Base-by-base conservation (phyloP, 2,797 vertebrate genomes). In the Sciaenops ocellatus region DNA sequence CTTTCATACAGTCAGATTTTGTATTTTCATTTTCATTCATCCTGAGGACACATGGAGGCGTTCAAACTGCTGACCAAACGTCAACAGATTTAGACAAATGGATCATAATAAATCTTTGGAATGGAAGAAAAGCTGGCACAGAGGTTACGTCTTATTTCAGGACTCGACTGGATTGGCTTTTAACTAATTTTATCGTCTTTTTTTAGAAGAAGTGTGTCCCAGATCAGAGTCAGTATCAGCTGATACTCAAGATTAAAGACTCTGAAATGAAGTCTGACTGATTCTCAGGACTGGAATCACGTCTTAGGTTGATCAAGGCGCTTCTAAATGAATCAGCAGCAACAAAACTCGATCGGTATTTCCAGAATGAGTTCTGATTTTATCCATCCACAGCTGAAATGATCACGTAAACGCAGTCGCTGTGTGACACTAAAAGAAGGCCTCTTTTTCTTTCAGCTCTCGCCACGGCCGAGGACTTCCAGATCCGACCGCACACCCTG, bases 401-500 rank as follows among this genome's bases (percentile, higher is more conserved):
- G 11, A 46, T 28, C 17, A 28, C 60, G 4, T n/a, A n/a, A 60
- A 18, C 30, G 28, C 1, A 18, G 11, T 0, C 38, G 9, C 4
- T 67, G 17, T 66, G 4, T 77, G 41, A 7, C 6, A 30, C 30
- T 7, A 30, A 30, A 30, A 30, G 5, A 30, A 30, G 28, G 4
- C 11, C 15, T 44, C 15, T 28, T 7, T 56, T 34, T 7, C 0
- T 82, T 60, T 24, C 95, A 98, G 97, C 97, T 90, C 94, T 96
- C 47, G 97, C 96, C 86, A 97, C 96, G 16, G 95, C 97, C 44
- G 96, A 97, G 93, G 97, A 97, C 83, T 97, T 97, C 92, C 97
- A 97, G 95, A 97, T 97, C 88, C 95, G 97, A 54, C 97, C 97
- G 72, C 97, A 98, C 84, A 78, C 96, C 17, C 96, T 98, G 44